Evolutionary conservation across 2,888 invertebrate species (phyloP).

Genomic region (Pachycephus smyrnensis): DNA sequence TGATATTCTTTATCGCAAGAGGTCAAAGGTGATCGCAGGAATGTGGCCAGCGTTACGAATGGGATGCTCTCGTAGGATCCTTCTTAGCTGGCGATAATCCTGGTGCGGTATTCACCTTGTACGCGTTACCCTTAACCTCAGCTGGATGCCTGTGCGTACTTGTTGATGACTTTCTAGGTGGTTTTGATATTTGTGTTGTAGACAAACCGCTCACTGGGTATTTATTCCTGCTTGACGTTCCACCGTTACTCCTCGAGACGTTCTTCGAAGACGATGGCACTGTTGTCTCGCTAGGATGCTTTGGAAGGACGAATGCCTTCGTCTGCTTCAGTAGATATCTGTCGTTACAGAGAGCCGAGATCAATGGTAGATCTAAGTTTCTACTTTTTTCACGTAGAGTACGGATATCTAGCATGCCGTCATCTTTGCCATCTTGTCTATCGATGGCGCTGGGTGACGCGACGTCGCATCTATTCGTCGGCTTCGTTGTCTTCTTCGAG

Average conservation of each 20-base stretch:
- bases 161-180: constrained; percentile 71
- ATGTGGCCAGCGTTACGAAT: constrained; percentile 48
- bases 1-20: too few species aligned
- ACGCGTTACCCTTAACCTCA: constrained; percentile 69
- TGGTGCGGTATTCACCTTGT: constrained; percentile 41
- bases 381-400: constrained; percentile 89
- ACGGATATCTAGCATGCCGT: constrained; percentile 78
- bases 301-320: constrained; percentile 85
- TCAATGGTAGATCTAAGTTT: constrained; percentile 90
- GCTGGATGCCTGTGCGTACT: constrained; percentile 80
- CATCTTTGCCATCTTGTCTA: constrained; percentile 44
- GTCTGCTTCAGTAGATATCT: constrained; percentile 89
- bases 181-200: constrained; percentile 72
- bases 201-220: constrained; percentile 77
- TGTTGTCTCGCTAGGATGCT: constrained; percentile 68
- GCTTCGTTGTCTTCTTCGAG: constrained; percentile 44
- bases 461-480: constrained; percentile 29
- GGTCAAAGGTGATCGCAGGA: neutral
- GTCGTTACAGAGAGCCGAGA: constrained; percentile 94
- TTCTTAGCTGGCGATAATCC: constrained; percentile 57
- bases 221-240: constrained; percentile 70
- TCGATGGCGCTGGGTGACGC: constrained; percentile 28
- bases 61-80: constrained; percentile 58
- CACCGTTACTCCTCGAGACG: constrained; percentile 31
- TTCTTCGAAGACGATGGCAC: constrained; percentile 26